A percentile compares a stretch with the other conserved stretches of the same genome.
Evolutionary conservation across 1,140 invertebrate species (phyloP).

Genomic region (Phocides pigmalion): DNA sequence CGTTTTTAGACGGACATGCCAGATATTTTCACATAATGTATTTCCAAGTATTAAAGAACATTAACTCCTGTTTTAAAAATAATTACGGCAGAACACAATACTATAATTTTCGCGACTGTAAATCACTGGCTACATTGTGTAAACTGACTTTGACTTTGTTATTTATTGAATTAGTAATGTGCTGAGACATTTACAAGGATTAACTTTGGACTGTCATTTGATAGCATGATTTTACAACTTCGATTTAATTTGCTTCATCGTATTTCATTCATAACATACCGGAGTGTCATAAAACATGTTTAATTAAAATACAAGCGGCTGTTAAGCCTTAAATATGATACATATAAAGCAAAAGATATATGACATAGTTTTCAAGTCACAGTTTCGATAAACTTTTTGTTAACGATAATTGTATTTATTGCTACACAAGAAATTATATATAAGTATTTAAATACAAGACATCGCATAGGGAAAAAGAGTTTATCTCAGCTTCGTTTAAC

Average conservation of each 20-base stretch:
- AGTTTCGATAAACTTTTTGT: too few species aligned
- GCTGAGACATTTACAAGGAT: background rate
- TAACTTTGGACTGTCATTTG: background rate
- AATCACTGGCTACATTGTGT: slow-evolving; percentile 32
- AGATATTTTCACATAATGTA: background rate
- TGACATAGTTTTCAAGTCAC: too few species aligned
- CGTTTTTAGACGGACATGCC: background rate
- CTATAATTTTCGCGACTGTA: slow-evolving; percentile 26
- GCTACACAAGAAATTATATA: too few species aligned
- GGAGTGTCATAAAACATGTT: too few species aligned
- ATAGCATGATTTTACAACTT: background rate
- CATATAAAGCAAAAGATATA: too few species aligned
- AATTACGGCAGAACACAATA: slow-evolving; percentile 26
- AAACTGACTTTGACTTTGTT: slow-evolving; percentile 30
- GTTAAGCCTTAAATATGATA: too few species aligned
- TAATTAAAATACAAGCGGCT: too few species aligned
- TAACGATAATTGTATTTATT: too few species aligned
- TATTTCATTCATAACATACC: background rate
- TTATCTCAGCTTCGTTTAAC: too few species aligned
- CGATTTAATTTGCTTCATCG: background rate
- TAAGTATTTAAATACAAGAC: too few species aligned
- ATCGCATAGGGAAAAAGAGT: too few species aligned
- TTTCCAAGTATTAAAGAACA: slow-evolving; percentile 30
- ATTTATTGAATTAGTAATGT: slow-evolving; percentile 32
- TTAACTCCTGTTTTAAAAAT: slow-evolving; percentile 20